Base-by-base conservation (phyloP, 2,113 vertebrate genomes). In the Fulica atra region DNA sequence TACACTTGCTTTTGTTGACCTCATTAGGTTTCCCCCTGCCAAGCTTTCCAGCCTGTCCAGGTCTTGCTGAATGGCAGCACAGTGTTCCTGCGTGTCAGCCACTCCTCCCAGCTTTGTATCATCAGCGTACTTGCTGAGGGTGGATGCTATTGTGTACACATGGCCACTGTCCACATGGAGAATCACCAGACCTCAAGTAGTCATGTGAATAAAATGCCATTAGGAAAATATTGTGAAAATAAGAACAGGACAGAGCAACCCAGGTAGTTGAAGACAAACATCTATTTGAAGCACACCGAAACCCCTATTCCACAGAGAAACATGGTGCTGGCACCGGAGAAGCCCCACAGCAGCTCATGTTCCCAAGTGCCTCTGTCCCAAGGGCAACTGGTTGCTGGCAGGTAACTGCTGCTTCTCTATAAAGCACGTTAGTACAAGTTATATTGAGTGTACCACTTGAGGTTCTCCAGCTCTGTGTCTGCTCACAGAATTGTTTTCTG, bases 251-350 rank as follows among this genome's bases (percentile, higher is more conserved):
- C 38, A 9, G 3, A 56, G 20, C 6, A 46, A 29, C 4, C 5
- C 17, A 24, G 13, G 6, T 29, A 25, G 33, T 0, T 65, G 51
- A 74, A 33, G 16, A 18, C 0, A 0, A 50, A 53, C 24, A 87
- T 10, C 13, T 4, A 17, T 61, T 21, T 54, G 38, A 61, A 65
- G 40, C 1, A 0, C 21, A 31, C 3, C 44, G 42, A 44, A 78
- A 29, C 11, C 31, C 6, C 44, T 4, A 6, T 33, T 57, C 31
- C 20, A 2, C 0, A 10, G 44, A 26, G 11, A 11, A 81, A 13
- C 0, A 0, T 1, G n/a, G 29, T 1, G 3, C 51, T 0, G 3
- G 46, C 4, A 1, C 21, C 42, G 71, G 17, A 71, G 14, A 36
- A 86, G 68, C 36, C 26, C 26, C 28, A 8, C 38, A 6, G 57